A percentile compares a stretch with the other conserved stretches of the same genome.
These are phyloP conservation scores for Parelbella ahira DNA, from an alignment of 2,888 invertebrate genomes.

Conservation along the genomic window DNA sequence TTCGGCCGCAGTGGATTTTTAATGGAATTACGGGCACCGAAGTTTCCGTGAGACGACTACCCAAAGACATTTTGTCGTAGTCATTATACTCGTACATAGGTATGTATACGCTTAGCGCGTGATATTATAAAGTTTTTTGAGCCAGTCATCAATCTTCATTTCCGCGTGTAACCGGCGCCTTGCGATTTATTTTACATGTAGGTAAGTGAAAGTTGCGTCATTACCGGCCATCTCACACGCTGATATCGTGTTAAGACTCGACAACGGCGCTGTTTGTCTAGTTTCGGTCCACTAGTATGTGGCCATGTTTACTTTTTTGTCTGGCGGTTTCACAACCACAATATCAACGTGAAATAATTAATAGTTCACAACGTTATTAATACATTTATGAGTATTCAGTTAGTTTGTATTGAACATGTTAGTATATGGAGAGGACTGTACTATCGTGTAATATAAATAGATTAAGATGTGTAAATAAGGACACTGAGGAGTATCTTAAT, in stretches of 20 bases:
- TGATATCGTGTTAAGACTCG: constrained; percentile 39
- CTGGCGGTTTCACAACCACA: constrained; percentile 2
- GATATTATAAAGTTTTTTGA: constrained; percentile 46
- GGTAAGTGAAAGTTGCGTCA: constrained; percentile 70
- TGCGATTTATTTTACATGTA: constrained; percentile 64
- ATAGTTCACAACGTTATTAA: no score
- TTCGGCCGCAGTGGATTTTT: not conserved
- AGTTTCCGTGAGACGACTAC: constrained; percentile 2
- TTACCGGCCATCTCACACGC: constrained; percentile 49
- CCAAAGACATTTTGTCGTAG: constrained; percentile 11
- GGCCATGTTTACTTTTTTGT: constrained; percentile 6
- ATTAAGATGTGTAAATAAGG: constrained; percentile 20
- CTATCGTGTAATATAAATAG: not conserved
- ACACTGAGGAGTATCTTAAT: constrained; percentile 20
- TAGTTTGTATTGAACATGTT: no score
- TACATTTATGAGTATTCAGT: no score
- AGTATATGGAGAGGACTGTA: no score
- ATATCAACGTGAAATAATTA: no score
- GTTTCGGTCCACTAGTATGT: constrained; percentile 15
- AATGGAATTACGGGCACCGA: not conserved
- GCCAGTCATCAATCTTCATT: constrained; percentile 73
- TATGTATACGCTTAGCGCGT: constrained; percentile 5
- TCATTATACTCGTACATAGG: constrained; percentile 13
- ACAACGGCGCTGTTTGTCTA: constrained; percentile 18
- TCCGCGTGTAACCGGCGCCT: constrained; percentile 58